Conservation (phyloP, 92 coral and sea anemone genomes). For the Actinernus sp. region DNA sequence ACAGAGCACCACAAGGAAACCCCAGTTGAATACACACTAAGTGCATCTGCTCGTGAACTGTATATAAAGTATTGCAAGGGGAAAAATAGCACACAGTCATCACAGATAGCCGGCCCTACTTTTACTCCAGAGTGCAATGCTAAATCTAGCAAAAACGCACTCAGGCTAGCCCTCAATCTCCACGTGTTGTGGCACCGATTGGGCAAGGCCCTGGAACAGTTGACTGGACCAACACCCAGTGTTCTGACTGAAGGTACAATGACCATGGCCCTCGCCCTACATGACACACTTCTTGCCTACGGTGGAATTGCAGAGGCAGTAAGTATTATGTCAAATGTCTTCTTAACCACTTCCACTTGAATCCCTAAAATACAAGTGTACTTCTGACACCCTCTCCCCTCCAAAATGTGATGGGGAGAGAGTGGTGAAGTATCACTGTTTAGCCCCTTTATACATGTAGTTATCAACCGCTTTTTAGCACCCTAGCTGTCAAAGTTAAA, state of each 20-base stretch:
- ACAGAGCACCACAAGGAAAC: conserved; percentile 44
- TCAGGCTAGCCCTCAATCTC: conserved; percentile 34
- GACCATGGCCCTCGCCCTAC: conserved; percentile 33
- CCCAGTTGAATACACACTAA: conserved; percentile 28
- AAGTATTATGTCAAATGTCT: too few relatives aligned
- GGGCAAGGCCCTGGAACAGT: conserved; percentile 34
- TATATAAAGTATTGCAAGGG: conserved; percentile 47
- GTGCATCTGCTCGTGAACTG: conserved; percentile 39
- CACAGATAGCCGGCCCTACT: conserved; percentile 1
- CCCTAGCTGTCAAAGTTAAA: too few relatives aligned
- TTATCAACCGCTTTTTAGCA: too few relatives aligned
- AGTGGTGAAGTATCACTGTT: too few relatives aligned
- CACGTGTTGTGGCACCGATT: conserved; percentile 42
- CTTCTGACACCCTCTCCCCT: too few relatives aligned
- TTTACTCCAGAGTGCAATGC: conserved; percentile 48
- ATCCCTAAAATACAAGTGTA: too few relatives aligned
- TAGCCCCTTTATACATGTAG: too few relatives aligned
- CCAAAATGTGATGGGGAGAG: too few relatives aligned
- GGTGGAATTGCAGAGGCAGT: conserved; percentile 52
- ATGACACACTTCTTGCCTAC: conserved; percentile 44
- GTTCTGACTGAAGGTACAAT: conserved; percentile 34
- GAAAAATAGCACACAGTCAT: conserved; percentile 4
- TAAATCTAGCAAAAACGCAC: conserved; percentile 33
- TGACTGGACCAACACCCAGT: conserved; percentile 41
- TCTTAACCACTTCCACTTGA: too few relatives aligned